Evolutionary conservation across 2,113 vertebrate genomes (phyloP).

Genomic region (Gavia stellata): DNA sequence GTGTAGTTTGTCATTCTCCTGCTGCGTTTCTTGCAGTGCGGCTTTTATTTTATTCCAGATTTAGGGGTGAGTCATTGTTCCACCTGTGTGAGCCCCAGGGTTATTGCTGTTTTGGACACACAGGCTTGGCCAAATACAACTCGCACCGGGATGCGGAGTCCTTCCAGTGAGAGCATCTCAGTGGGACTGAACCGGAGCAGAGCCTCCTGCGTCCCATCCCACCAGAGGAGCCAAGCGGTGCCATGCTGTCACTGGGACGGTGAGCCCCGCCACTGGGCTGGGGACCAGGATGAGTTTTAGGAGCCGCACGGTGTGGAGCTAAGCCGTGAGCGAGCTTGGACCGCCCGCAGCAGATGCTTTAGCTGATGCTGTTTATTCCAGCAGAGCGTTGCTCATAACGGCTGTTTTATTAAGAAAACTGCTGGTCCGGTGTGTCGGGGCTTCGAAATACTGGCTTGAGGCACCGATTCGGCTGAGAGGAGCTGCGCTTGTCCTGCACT

Average conservation of each 20-base stretch:
- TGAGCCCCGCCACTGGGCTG: not conserved
- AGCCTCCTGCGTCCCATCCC: not conserved
- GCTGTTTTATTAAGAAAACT: not conserved
- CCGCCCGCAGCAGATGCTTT: not conserved
- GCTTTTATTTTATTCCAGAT: too few relatives aligned
- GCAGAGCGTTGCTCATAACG: not conserved
- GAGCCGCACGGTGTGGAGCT: not conserved
- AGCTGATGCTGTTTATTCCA: not conserved
- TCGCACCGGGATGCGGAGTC: not conserved
- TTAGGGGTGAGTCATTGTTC: not conserved
- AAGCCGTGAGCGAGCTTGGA: too few relatives aligned
- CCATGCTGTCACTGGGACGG: too few relatives aligned
- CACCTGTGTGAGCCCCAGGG: not conserved
- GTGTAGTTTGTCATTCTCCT: not conserved
- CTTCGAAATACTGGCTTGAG: not conserved
- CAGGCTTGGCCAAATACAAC: not conserved
- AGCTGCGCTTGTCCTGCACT: not conserved
- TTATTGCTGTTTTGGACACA: not conserved
- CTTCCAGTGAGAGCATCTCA: not conserved
- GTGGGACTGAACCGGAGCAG: not conserved
- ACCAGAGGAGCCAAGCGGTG: not conserved
- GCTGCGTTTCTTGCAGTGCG: accelerated
- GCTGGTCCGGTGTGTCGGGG: not conserved
- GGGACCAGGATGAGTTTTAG: not conserved
- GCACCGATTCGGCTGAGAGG: not conserved